Conservation (phyloP, 2,797 vertebrate genomes). For the Lagocephalus sceleratus region DNA sequence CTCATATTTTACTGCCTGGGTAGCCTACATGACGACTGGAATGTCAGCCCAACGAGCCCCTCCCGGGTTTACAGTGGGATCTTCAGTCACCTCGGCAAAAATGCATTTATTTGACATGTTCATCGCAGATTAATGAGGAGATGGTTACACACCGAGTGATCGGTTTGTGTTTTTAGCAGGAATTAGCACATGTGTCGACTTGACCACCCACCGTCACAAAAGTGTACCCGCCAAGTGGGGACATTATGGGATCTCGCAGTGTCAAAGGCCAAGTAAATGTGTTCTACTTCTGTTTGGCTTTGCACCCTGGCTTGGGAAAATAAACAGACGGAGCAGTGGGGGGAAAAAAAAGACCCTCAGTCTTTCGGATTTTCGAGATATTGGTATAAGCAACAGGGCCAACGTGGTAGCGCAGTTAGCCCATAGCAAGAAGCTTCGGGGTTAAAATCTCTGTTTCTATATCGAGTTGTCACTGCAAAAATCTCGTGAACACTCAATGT, state of each 20-base stretch:
- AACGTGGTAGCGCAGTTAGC: neutral
- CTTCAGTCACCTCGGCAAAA: constrained; percentile 2
- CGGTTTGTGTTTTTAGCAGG: constrained; percentile 18
- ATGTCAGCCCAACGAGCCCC: constrained; percentile 4
- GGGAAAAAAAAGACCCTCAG: constrained; percentile 25
- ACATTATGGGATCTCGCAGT: constrained; percentile 10
- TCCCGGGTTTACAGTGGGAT: constrained; percentile 14
- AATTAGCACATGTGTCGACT: constrained; percentile 25
- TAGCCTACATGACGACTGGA: constrained; percentile 4
- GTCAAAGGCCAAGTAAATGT: constrained; percentile 27
- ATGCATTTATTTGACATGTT: neutral
- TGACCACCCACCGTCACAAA: constrained; percentile 34
- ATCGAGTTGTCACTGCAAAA: too few relatives aligned
- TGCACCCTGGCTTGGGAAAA: constrained; percentile 30
- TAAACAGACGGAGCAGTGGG: constrained; percentile 27
- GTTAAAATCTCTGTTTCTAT: too few relatives aligned
- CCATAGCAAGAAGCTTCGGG: too few relatives aligned
- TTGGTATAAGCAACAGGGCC: neutral
- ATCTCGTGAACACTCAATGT: neutral
- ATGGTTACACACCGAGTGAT: constrained; percentile 6
- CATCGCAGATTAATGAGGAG: constrained; percentile 6
- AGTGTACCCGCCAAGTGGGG: constrained; percentile 31
- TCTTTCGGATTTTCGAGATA: constrained; percentile 13
- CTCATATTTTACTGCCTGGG: constrained; percentile 3
- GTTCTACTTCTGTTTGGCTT: constrained; percentile 56